Conservation (phyloP, 2,113 vertebrate species). For the Gobio gobio region DNA sequence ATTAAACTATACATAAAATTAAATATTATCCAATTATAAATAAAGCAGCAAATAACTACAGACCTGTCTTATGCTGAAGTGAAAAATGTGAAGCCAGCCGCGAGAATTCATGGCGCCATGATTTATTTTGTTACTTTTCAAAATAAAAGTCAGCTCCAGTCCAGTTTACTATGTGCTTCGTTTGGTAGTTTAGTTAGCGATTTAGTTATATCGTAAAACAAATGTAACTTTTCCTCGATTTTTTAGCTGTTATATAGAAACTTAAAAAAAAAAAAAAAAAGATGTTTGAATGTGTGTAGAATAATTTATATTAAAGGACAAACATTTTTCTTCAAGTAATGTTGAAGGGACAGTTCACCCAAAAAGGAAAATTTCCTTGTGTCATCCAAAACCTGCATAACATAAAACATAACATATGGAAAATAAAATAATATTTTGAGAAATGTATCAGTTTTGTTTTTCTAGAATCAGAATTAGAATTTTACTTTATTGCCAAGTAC, state of each 20-base stretch:
- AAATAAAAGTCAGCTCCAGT: slow-evolving; percentile 27
- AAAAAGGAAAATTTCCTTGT: neutral
- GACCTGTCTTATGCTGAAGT: neutral
- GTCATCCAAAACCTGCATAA: neutral
- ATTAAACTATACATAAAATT: neutral
- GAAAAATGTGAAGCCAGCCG: neutral
- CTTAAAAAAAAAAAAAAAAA: neutral
- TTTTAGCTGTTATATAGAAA: neutral
- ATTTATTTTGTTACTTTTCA: neutral
- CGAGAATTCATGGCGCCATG: neutral
- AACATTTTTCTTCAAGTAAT: neutral
- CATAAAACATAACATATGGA: neutral
- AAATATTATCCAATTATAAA: neutral
- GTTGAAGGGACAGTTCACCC: neutral
- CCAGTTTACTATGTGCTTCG: too few relatives aligned
- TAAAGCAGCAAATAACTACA: neutral
- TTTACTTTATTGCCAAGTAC: too few relatives aligned
- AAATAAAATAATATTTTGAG: neutral
- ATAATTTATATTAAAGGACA: neutral
- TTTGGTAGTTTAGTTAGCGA: neutral
- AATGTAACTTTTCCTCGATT: neutral
- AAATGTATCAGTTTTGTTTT: neutral
- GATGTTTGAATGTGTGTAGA: neutral
- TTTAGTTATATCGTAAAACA: neutral
- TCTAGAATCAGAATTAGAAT: too few relatives aligned